A percentile compares a stretch with the other conserved stretches of the same genome.
Evolutionary conservation across 1,140 invertebrate genomes (phyloP).

Genomic region (Drosophila pandora): DNA sequence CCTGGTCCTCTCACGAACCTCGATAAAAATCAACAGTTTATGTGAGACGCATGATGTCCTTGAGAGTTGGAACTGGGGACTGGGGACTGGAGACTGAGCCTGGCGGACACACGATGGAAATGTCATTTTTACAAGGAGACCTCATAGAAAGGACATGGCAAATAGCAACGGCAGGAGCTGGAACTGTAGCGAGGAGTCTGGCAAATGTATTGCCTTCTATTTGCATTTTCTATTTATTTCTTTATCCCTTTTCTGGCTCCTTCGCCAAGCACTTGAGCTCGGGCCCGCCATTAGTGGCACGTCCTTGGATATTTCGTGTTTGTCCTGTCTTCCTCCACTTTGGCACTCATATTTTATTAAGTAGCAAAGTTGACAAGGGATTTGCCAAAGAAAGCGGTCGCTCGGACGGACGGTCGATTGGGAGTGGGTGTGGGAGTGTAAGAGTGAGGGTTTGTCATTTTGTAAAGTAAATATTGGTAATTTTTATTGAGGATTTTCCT

Average conservation of each 20-base stretch:
- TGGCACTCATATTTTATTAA: slow-evolving; percentile 82
- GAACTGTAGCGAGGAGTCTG: slow-evolving; percentile 28
- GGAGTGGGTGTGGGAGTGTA: not conserved
- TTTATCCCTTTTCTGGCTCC: slow-evolving; percentile 65
- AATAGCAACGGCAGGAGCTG: slow-evolving; percentile 42
- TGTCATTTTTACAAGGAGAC: slow-evolving; percentile 43
- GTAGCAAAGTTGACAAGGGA: slow-evolving; percentile 82
- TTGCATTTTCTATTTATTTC: slow-evolving; percentile 83
- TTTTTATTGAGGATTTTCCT: slow-evolving; percentile 82
- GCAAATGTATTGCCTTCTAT: slow-evolving; percentile 81
- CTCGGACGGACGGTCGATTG: not conserved
- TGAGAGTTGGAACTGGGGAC: slow-evolving; percentile 44
- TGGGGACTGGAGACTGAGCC: not conserved
- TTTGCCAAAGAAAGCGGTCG: slow-evolving; percentile 35
- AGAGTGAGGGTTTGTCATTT: slow-evolving; percentile 68
- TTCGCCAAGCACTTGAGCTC: slow-evolving; percentile 61
- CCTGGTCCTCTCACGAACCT: slow-evolving; percentile 57
- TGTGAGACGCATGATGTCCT: slow-evolving; percentile 73
- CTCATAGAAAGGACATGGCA: slow-evolving; percentile 44
- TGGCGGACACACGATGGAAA: slow-evolving; percentile 35
- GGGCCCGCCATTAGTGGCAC: slow-evolving; percentile 75
- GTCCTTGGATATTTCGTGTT: slow-evolving; percentile 67
- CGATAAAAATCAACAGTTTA: slow-evolving; percentile 82
- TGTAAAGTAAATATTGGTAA: slow-evolving; percentile 83
- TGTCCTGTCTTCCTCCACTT: slow-evolving; percentile 64